Base-by-base conservation (phyloP, 2,113 vertebrate genomes). In the Pseudorhombus dupliciocellatus region DNA sequence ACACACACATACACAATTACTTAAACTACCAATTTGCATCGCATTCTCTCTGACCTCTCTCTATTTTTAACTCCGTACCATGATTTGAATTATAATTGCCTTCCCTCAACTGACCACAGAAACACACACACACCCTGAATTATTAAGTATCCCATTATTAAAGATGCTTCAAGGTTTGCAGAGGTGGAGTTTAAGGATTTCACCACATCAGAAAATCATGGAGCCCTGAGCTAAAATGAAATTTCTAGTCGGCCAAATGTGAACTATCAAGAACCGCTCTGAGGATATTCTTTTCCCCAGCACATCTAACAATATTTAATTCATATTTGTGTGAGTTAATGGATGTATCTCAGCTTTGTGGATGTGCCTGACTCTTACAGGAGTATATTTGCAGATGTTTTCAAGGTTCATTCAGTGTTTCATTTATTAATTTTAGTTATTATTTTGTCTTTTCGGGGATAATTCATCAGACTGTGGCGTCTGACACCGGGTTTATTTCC, bases 11-110 rank as follows among this genome's bases (percentile, higher is more conserved):
- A 70, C 42, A 64, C 65, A 68, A 55, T 42, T 50, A 65, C 46
- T 75, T 55, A 28, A 16, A 40, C 55, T 65, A 61, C 34, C 62
- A 70, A 67, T 81, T 81, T 73, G 52, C 24, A 26, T 34, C 37
- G 58, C 55, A 56, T 72, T 62, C n/a, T 58, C 56, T 70, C 30
- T 62, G 52, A 73, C 75, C 72, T 58, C 58, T 44, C 65, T 46
- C 64, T 25, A 31, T 67, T 60, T 77, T 66, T 31, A 48, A 54
- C 31, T 68, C 30, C 56, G 51, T 51, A 53, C 26, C 28, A 15
- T 62, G 30, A 25, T 55, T 48, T 65, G 69, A 84, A 75, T 83
- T 55, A 69, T 56, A 82, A 79, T 70, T 7, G 30, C 14, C 20
- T 50, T 30, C 24, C 25, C 12, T 22, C 21, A 25, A 51, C 18